Evolutionary conservation across 2,888 invertebrate species (phyloP).

Genomic region (Drosophila anceps): DNA sequence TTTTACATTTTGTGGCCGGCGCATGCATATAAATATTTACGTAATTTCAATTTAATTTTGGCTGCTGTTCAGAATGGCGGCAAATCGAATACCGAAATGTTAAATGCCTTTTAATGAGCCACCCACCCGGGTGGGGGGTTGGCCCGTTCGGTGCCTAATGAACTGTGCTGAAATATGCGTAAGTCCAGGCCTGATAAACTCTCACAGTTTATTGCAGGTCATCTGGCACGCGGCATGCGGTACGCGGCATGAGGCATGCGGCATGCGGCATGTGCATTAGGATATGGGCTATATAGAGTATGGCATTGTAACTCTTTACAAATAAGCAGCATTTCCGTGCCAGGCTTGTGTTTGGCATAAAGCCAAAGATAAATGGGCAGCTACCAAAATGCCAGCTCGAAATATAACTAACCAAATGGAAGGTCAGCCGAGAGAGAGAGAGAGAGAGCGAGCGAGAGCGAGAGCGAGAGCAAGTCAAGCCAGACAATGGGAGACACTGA

Average conservation of each 20-base stretch:
- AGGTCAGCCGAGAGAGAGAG: conserved; percentile 48
- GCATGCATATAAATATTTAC: conserved; percentile 40
- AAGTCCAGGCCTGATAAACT: conserved; percentile 57
- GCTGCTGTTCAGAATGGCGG: conserved; percentile 7
- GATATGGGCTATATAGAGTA: conserved; percentile 29
- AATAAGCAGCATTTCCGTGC: conserved; percentile 77
- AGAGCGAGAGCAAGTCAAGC: conserved; percentile 1
- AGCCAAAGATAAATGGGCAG: conserved; percentile 79
- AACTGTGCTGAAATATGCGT: conserved; percentile 63
- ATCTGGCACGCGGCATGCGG: conserved; percentile 31
- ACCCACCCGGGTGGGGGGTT: not conserved
- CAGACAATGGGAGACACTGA: conserved; percentile 29
- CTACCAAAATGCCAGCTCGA: conserved; percentile 71
- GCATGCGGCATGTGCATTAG: conserved; percentile 34
- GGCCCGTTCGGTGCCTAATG: conserved; percentile 46
- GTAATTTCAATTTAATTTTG: conserved; percentile 47
- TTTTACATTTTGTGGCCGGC: conserved; percentile 62
- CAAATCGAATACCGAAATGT: conserved; percentile 30
- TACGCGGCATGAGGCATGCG: conserved; percentile 20
- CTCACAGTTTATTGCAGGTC: conserved; percentile 71
- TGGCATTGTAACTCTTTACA: conserved; percentile 68
- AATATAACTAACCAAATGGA: conserved; percentile 61
- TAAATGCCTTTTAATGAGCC: conserved; percentile 57
- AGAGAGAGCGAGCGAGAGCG: not conserved
- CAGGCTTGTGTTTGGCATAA: conserved; percentile 73